A percentile compares a stretch with the other conserved stretches of the same genome.
Conservation (phyloP, 2,888 invertebrate species). For the Capitulum mitella region DNA sequence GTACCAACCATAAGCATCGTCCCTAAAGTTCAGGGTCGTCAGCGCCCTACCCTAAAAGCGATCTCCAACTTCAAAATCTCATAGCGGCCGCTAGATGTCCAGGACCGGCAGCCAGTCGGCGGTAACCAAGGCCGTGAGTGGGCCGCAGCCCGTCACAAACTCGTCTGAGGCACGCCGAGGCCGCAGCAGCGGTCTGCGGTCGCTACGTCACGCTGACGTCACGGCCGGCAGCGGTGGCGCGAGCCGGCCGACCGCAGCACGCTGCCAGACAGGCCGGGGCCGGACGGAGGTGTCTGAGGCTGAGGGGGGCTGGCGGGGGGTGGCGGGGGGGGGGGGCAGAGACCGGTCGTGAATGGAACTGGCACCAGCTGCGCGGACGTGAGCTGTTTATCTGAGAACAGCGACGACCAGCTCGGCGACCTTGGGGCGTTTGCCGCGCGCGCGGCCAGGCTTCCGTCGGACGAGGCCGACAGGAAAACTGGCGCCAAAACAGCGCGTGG, state of each 20-base stretch:
- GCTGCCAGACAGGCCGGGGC: neutral
- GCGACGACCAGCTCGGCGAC: neutral
- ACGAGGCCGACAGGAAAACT: neutral
- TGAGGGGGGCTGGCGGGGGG: neutral
- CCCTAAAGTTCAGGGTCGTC: too few species aligned
- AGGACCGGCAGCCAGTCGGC: neutral
- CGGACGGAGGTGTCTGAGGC: too few species aligned
- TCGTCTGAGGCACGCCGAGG: neutral
- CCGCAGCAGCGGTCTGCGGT: slow-evolving; percentile 3
- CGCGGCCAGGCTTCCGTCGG: neutral
- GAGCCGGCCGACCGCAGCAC: neutral
- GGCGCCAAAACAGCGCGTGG: neutral
- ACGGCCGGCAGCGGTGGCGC: neutral
- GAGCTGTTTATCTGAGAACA: neutral
- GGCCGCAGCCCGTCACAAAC: neutral
- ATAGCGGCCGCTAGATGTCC: neutral
- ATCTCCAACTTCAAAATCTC: neutral
- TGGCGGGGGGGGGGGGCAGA: neutral
- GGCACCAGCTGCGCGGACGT: neutral
- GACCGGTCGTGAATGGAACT: too few species aligned
- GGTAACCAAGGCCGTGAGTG: neutral
- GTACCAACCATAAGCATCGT: too few species aligned
- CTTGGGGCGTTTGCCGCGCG: neutral
- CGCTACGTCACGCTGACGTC: neutral
- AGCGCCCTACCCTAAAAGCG: too few species aligned